Evolutionary conservation across 2,888 invertebrate species (phyloP).

Genomic region (Operophtera brumata): DNA sequence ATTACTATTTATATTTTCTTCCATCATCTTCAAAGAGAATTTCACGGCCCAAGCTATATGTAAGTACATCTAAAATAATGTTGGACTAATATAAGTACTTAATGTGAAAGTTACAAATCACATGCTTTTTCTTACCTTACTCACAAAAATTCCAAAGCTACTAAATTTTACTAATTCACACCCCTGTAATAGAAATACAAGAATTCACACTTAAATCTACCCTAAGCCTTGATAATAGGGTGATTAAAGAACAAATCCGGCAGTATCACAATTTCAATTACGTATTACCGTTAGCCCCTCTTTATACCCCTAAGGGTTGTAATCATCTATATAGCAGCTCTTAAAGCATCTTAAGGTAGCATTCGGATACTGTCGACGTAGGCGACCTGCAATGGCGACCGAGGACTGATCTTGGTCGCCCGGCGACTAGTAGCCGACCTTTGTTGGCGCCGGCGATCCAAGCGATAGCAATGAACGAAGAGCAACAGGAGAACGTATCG

Average conservation of each 20-base stretch:
- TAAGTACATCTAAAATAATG: too few species aligned
- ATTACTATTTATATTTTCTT: too few species aligned
- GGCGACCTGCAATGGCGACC: too few species aligned
- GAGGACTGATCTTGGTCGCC: too few species aligned
- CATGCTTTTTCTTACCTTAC: conserved; percentile 2
- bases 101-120: conserved; percentile 5
- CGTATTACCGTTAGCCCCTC: conserved; percentile 31
- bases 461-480: too few species aligned
- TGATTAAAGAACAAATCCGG: conserved; percentile 47
- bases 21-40: too few species aligned
- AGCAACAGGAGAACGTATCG: too few species aligned
- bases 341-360: conserved; percentile 27
- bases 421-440: too few species aligned
- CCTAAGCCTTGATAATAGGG: conserved; percentile 41
- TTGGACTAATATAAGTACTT: not conserved
- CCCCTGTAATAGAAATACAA: conserved; percentile 29
- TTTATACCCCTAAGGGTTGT: conserved; percentile 27
- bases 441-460: too few species aligned
- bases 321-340: conserved; percentile 31
- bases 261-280: conserved; percentile 37
- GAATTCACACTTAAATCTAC: conserved; percentile 36
- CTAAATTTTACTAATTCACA: conserved; percentile 19
- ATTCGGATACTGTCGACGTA: too few species aligned
- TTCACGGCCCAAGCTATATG: too few species aligned
- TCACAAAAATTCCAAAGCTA: conserved; percentile 10